phyloP scores from a whole-genome alignment of 2,797 vertebrate genomes.

The Darevskia mixta region DNA sequence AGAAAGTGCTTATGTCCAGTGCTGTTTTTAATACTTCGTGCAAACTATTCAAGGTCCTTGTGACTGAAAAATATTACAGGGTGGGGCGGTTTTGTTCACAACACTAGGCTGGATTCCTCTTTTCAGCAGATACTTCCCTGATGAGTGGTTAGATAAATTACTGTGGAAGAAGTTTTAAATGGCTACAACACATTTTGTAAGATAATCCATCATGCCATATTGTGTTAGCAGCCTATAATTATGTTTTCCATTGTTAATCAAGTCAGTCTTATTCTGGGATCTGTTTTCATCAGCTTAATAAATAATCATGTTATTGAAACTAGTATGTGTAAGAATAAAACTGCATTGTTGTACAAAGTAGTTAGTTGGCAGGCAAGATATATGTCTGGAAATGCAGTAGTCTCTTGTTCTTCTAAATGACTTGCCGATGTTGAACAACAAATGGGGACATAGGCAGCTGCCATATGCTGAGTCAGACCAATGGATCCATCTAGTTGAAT shows the following conservation, averaged over 20 bases:
- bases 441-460: background rate
- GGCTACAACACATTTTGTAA: constrained; percentile 3
- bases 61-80: background rate
- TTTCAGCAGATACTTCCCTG: background rate
- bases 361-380: background rate
- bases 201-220: constrained; percentile 4
- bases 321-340: constrained; percentile 1
- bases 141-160: constrained; percentile 2
- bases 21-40: background rate
- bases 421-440: background rate
- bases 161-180: background rate
- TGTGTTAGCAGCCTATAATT: constrained; percentile 7
- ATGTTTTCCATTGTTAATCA: constrained; percentile 12
- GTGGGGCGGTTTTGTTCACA: background rate
- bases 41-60: background rate
- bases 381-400: background rate
- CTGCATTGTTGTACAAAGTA: background rate
- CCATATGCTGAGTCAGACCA: background rate
- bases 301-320: constrained; percentile 6
- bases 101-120: background rate
- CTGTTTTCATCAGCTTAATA: constrained; percentile 9
- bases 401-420: background rate
- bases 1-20: background rate
- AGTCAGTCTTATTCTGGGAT: background rate
- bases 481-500: background rate